These are phyloP conservation scores for Zosterops lateralis DNA, from an alignment of 2,113 vertebrate genomes.

Conservation along the genomic window DNA sequence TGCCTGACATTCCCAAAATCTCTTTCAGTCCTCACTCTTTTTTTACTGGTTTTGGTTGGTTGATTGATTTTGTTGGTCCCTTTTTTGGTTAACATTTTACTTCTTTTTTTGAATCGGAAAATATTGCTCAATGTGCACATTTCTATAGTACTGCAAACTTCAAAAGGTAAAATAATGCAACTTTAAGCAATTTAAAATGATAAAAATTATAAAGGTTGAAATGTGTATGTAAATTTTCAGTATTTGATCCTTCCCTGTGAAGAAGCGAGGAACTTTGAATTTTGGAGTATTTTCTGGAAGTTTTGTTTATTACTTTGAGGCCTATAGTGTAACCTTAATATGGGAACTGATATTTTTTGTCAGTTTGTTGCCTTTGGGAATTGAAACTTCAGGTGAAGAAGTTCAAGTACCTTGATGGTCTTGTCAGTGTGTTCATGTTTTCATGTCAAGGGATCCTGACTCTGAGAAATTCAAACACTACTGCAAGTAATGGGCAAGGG, in stretches of 20 bases:
- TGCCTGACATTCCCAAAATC: neutral
- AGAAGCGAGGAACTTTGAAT: neutral
- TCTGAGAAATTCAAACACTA: neutral
- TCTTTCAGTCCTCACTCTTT: fast-evolving
- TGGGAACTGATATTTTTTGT: neutral
- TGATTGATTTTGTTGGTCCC: neutral
- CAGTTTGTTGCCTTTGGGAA: neutral
- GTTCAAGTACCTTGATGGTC: neutral
- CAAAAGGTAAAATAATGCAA: neutral
- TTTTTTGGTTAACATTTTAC: neutral
- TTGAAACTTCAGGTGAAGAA: neutral
- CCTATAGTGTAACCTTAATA: neutral
- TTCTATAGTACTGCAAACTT: neutral
- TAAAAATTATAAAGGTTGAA: neutral
- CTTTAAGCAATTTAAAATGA: neutral
- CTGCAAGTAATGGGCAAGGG: neutral
- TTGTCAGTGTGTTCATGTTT: neutral
- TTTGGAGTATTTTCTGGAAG: neutral
- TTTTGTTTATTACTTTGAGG: neutral
- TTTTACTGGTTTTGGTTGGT: neutral
- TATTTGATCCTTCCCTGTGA: neutral
- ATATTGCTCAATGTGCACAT: neutral
- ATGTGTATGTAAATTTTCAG: neutral
- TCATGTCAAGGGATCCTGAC: neutral
- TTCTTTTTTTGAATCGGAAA: neutral